These are phyloP conservation scores for Myiagra hebetior DNA, from an alignment of 2,113 vertebrate species.

Conservation along the genomic window DNA sequence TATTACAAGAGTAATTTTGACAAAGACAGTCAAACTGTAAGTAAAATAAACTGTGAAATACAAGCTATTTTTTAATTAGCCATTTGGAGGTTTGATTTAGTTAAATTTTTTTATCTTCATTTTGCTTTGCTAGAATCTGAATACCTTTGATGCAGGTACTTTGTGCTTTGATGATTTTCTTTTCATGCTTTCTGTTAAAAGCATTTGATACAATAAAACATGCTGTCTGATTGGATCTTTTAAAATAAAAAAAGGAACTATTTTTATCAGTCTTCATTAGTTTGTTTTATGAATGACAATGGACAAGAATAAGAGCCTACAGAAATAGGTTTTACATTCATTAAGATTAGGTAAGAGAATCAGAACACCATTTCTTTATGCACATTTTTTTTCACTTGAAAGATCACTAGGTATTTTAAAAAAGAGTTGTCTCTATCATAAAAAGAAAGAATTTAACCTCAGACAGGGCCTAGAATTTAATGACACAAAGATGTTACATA, in stretches of 20 bases:
- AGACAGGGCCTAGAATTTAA: background rate
- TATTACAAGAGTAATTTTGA: constrained; percentile 23
- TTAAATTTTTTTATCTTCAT: background rate
- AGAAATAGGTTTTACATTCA: background rate
- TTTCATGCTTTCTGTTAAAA: background rate
- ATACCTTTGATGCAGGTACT: background rate
- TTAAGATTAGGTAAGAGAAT: background rate
- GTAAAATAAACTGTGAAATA: background rate
- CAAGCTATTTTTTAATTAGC: background rate
- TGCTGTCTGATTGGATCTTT: background rate
- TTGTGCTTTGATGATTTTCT: background rate
- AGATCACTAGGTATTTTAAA: background rate
- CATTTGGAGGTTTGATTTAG: background rate
- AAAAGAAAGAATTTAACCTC: background rate
- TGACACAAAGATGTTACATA: background rate
- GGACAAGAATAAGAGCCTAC: background rate
- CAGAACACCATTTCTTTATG: background rate
- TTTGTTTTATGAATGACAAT: background rate
- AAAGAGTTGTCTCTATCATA: background rate
- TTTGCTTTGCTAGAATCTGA: background rate
- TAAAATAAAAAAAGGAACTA: background rate
- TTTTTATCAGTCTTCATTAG: background rate
- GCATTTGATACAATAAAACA: background rate
- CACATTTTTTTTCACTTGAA: background rate
- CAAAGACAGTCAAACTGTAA: background rate